These are phyloP conservation scores for Pogonocichla stellata DNA, from an alignment of 2,113 vertebrate species.

Conservation along the genomic window DNA sequence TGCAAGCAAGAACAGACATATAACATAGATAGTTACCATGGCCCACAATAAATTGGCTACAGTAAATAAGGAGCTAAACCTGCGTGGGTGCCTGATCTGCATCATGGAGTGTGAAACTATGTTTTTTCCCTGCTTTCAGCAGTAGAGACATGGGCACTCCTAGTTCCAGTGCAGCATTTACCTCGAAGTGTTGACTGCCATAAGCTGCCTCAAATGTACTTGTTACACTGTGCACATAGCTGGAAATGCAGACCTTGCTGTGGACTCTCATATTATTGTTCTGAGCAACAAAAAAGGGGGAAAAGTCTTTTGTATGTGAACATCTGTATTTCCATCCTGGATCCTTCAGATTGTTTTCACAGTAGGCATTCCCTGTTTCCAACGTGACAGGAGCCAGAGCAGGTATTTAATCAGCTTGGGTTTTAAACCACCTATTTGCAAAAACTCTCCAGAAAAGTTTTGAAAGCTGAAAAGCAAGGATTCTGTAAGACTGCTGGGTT, in stretches of 20 bases:
- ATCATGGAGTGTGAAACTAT: not conserved
- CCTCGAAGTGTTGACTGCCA: not conserved
- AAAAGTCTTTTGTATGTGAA: not conserved
- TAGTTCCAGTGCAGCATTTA: not conserved
- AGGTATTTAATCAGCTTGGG: not conserved
- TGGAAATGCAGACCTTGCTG: not conserved
- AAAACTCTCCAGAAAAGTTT: not conserved
- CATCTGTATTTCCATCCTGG: not conserved
- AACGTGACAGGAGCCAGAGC: not conserved
- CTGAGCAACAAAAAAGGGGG: not conserved
- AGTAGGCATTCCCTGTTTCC: not conserved
- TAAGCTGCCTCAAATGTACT: not conserved
- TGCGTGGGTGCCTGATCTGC: not conserved
- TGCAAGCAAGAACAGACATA: not conserved
- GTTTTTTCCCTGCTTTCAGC: not conserved
- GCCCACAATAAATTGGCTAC: not conserved
- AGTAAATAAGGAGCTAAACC: not conserved
- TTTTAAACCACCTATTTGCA: not conserved
- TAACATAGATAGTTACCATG: not conserved
- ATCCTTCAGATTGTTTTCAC: not conserved
- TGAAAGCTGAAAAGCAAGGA: not conserved
- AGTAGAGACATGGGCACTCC: not conserved
- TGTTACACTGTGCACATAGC: not conserved
- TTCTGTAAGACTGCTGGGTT: not conserved
- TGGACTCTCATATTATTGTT: accelerated